phyloP scores from a whole-genome alignment of 2,797 vertebrate genomes.

The Danio jaintianensis region DNA sequence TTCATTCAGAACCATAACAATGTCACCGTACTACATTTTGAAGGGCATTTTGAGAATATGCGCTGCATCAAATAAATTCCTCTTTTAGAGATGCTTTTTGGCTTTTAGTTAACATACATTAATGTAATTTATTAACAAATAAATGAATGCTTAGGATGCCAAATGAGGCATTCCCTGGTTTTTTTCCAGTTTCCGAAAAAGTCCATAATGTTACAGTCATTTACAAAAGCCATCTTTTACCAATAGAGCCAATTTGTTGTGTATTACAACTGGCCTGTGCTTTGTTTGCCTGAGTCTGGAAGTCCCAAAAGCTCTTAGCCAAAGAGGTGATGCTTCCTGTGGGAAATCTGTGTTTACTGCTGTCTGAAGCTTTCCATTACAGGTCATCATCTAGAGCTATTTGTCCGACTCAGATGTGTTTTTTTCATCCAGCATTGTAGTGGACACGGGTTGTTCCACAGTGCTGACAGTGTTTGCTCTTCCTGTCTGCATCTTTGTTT shows the following conservation, averaged over 20 bases:
- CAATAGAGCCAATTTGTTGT: not conserved
- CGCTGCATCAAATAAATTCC: too few relatives aligned
- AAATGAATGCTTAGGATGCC: not conserved
- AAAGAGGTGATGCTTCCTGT: not conserved
- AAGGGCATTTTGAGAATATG: too few relatives aligned
- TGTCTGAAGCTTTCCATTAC: conserved; percentile 18
- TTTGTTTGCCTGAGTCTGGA: conserved; percentile 5
- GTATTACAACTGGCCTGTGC: not conserved
- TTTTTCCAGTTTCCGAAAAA: not conserved
- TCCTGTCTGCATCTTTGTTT: not conserved
- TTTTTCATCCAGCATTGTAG: not conserved
- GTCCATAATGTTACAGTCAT: not conserved
- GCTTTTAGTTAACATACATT: not conserved
- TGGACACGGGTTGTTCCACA: not conserved
- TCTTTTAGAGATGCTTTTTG: not conserved
- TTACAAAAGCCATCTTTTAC: not conserved
- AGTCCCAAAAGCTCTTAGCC: not conserved
- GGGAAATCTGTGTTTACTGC: not conserved
- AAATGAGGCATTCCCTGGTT: not conserved
- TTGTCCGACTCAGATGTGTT: not conserved
- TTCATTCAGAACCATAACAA: too few relatives aligned
- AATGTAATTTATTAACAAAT: not conserved
- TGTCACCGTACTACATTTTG: too few relatives aligned
- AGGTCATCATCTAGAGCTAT: not conserved
- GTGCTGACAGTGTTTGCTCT: not conserved